Evolutionary conservation across 2,113 vertebrate species (phyloP), one percentile per base, ranked within the genome.

Genomic region (Gobiocypris rarus): DNA sequence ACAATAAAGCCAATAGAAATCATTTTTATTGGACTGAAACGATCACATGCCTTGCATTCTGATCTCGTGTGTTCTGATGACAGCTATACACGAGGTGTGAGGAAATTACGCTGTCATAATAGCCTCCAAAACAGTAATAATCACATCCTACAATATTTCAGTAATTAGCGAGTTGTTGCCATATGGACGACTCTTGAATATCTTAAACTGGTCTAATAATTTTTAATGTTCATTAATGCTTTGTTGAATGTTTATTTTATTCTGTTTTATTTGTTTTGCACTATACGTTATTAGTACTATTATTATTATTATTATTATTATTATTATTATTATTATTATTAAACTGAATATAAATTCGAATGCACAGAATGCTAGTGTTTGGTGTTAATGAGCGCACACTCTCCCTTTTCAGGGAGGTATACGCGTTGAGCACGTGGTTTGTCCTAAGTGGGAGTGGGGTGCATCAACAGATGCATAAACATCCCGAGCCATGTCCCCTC

Each of bases 391-490:
- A 85, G 67, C 82, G 80, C 76, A 84, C 82, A 86, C 90, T 90
- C 87, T 92, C 78, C 79, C 84, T 91, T 92, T 92, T 89, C 87
- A 70, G 58, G 80, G 69, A 84, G 86, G 88, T 89, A 89, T 58
- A 87, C 88, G 87, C 84, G 61, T 82, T 75, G 77, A 89, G 52
- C 89, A 89, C 88, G 86, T 86, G 86, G 85, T 85, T 50, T 34
- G 74, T 77, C 77, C 78, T 87, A 89, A 88, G 86, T 86, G 87
- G 92, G 91, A 91, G 92, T 92, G 91, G 90, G 91, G 90, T 90
- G 90, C 91, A 56, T 82, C 80, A 82, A 82, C 92, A 92, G 89
- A 94, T 92, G 91, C 93, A 91, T 89, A 93, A 93, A 93, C 92
- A 92, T 90, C 88, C 89, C 85, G 56, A 86, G 88, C 88, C 89